Evolutionary conservation across 2,797 vertebrate species (phyloP), one percentile per base, ranked within the genome.

Genomic region (Notolepis coatsorum): DNA sequence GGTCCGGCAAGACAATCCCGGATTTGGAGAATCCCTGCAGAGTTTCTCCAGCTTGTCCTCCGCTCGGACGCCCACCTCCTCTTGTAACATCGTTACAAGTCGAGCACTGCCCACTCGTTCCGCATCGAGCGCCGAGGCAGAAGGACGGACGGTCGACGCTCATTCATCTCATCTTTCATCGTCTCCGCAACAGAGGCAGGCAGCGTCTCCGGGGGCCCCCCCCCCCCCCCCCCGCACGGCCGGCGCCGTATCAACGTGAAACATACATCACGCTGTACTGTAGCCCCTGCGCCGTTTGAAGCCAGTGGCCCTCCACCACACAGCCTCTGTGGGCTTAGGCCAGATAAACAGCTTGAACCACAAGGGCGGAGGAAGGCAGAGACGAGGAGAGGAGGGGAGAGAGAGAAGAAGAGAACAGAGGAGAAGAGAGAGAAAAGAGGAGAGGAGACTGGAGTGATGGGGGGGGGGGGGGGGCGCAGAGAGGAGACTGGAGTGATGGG

Each of bases 281-380:
- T 66, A 85, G 82, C 78, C 75, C n/a, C 80, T 77, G 78, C 84
- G 80, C 81, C 82, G 81, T 89, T 89, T 91, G 89, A 89, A 88
- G 87, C 85, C 71, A 74, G 68, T 68, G 77, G 81, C 84, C 83
- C 73, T 82, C 81, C 71, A 77, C 77, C 88, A 68, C 54, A 61
- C 43, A 71, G 74, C 80, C 76, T 89, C 84, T 86, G 84, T 76
- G 80, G 80, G 87, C 86, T 86, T 82, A 87, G 85, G 88, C 87
- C 87, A 88, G 89, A 87, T 88, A 87, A 87, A 89, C 79, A 79
- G 86, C 86, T 84, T 90, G 88, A 92, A 89, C 86, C 86, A 80
- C 68, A 70, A 84, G 84, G 72, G 80, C 78, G 75, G 65, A 15
- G 23, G 47, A 49, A 15, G 27, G 17, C n/a, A 8, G 2, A 7